These are phyloP conservation scores for Dermatemys mawii DNA, from an alignment of 2,113 vertebrate genomes.

Conservation along the genomic window DNA sequence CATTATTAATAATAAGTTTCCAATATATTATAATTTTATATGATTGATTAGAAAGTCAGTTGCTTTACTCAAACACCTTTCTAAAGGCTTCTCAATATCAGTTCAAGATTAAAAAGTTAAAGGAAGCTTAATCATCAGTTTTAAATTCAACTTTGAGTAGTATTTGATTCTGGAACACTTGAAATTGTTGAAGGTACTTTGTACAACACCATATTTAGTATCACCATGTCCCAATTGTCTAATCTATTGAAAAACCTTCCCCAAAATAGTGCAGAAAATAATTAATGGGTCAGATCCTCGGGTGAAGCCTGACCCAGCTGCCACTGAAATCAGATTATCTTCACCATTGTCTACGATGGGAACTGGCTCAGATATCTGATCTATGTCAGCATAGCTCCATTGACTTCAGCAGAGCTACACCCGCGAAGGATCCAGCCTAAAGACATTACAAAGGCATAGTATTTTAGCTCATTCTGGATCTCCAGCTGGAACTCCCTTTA, in stretches of 20 bases:
- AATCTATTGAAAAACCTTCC: background rate
- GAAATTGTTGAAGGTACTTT: background rate
- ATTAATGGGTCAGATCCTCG: background rate
- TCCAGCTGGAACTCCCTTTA: background rate
- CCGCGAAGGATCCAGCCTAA: accelerated
- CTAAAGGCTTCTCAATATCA: conserved; percentile 63
- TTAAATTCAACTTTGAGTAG: conserved; percentile 22
- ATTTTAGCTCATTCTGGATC: background rate
- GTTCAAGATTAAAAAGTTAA: conserved; percentile 66
- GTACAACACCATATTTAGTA: accelerated
- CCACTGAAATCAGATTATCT: background rate
- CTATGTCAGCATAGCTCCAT: background rate
- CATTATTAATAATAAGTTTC: conserved; percentile 62
- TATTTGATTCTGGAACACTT: background rate
- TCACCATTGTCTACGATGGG: background rate
- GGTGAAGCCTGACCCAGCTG: background rate
- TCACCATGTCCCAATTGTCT: background rate
- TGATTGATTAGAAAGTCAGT: conserved; percentile 56
- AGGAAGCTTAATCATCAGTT: conserved; percentile 59
- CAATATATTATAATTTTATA: conserved; percentile 26
- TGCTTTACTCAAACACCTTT: conserved; percentile 65
- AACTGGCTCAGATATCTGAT: background rate
- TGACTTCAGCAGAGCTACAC: accelerated
- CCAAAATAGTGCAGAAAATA: background rate
- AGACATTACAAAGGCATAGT: background rate